Evolutionary conservation across 2,888 invertebrate species (phyloP), one percentile per base, ranked within the genome.

Genomic region (Mimachlamys varia): DNA sequence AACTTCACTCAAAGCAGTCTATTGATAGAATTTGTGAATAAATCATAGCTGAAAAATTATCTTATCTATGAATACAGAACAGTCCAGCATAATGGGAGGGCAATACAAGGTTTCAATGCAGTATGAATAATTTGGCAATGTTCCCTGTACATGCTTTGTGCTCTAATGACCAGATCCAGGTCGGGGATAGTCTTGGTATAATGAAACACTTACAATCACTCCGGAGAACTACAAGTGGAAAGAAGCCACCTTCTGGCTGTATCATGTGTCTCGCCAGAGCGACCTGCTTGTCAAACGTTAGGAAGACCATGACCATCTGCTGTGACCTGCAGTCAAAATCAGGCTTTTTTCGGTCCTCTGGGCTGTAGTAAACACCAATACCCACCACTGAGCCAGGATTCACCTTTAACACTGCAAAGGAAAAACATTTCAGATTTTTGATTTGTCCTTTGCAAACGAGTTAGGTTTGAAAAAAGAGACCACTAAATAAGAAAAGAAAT

Each of bases 191-290:
- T 44, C 44, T 44, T 3, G 44, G 44, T 53, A 58, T 58, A 58
- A 37, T 44, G 19, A 44, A 17, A 22, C 19, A 89, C 90, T 90
- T 93, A 96, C 96, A 95, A 89, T 94, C 93, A 89, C 94, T 93
- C 44, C 94, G 93, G 17, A 96, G 93, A 12, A 95, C 89, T 53
- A 96, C 93, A 13, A 95, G 89, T 12, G 96, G 96, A 90, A 94
- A 96, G 93, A 95, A 96, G 37, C 96, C 96, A 7, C 96, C 96
- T 62, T 94, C 93, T 17, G 96, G 96, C 91, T 96, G 96, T 89
- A 96, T 90, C 93, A 96, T 95, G 93, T 96, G 94, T 49, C 95
- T 92, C 50, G 94, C 94, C 91, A 94, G 94, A 50, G 94, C 94
- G 90, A 96, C 94, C 37, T 93, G 90, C 88, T 94, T 93, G 91